A percentile compares a stretch with the other conserved stretches of the same genome.
These are phyloP conservation scores for Melanostoma mellinum DNA, from an alignment of 2,888 invertebrate genomes.

Conservation along the genomic window DNA sequence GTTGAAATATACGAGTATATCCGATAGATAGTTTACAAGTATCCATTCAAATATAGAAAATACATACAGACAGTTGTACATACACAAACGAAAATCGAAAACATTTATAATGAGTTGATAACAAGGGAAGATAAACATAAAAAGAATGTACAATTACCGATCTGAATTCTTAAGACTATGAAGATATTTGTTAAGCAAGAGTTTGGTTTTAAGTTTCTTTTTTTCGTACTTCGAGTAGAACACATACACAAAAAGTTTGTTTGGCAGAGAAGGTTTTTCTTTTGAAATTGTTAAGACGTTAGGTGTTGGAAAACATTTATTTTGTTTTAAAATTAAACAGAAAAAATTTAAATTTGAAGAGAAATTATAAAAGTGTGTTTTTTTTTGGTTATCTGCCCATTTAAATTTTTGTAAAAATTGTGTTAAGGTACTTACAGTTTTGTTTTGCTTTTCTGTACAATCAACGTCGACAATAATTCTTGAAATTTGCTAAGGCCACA, in stretches of 20 bases:
- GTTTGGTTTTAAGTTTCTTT: background rate
- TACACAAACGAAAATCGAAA: slow-evolving; percentile 34
- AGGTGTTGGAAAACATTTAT: too few relatives aligned
- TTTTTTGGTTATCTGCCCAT: too few relatives aligned
- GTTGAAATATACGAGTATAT: too few relatives aligned
- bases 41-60: slow-evolving; percentile 35
- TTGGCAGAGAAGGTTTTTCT: background rate
- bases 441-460: too few relatives aligned
- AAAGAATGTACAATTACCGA: slow-evolving; percentile 8
- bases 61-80: slow-evolving; percentile 41
- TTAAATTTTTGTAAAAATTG: too few relatives aligned
- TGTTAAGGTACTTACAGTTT: too few relatives aligned
- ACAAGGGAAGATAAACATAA: background rate
- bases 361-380: too few relatives aligned
- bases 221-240: slow-evolving; percentile 9
- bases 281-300: background rate
- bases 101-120: slow-evolving; percentile 4
- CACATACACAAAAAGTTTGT: slow-evolving; percentile 31
- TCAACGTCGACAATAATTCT: too few relatives aligned
- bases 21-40: slow-evolving; percentile 16
- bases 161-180: background rate
- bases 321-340: too few relatives aligned
- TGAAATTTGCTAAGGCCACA: too few relatives aligned
- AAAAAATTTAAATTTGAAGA: too few relatives aligned
- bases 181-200: background rate